phyloP scores from a whole-genome alignment of 2,113 vertebrate species.

The Tamias sibiricus region DNA sequence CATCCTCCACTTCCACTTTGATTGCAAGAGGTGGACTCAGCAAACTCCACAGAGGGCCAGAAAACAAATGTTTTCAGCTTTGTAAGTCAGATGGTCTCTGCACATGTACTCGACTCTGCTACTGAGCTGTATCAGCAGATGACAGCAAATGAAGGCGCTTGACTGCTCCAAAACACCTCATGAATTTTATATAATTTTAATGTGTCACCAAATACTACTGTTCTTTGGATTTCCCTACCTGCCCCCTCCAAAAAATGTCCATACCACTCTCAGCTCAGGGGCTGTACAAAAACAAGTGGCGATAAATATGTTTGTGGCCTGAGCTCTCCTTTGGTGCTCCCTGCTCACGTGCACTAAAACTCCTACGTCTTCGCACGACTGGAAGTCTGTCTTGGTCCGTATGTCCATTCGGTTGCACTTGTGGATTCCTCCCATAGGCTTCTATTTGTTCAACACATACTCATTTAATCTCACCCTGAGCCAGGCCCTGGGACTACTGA shows the following conservation, averaged over 20 bases:
- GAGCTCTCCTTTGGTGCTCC: neutral
- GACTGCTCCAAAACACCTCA: neutral
- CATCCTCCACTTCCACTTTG: neutral
- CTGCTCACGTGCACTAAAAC: neutral
- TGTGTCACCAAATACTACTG: neutral
- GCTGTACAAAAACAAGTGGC: neutral
- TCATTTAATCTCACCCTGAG: neutral
- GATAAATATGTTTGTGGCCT: neutral
- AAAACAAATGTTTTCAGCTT: neutral
- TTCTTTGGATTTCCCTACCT: neutral
- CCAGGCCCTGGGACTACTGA: neutral
- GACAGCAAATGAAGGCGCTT: neutral
- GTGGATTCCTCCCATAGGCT: neutral
- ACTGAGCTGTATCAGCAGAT: neutral
- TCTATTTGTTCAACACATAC: neutral
- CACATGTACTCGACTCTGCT: neutral
- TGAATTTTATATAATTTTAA: neutral
- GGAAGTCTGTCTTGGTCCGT: neutral
- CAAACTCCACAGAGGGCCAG: neutral
- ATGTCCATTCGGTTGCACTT: neutral
- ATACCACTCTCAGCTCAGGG: neutral
- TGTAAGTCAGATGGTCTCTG: conserved; percentile 27
- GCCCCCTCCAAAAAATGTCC: too few relatives aligned
- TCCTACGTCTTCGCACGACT: neutral
- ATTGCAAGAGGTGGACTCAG: neutral